These are phyloP conservation scores for Passer domesticus DNA, from an alignment of 2,113 vertebrate species.

Conservation along the genomic window DNA sequence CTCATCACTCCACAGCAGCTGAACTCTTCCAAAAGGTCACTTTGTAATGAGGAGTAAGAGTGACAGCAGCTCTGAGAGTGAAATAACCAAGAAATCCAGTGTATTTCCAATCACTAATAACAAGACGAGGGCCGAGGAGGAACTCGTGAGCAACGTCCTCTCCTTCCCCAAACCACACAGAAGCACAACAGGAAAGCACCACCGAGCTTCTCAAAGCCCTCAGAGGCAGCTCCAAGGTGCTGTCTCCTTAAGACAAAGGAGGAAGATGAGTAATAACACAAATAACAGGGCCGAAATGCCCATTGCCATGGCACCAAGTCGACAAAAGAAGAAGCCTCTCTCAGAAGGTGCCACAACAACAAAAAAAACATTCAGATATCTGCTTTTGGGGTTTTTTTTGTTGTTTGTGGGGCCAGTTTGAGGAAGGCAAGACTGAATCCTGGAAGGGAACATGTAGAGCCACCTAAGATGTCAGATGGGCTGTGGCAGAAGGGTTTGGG, in stretches of 20 bases:
- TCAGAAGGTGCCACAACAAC: background rate
- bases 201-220: background rate
- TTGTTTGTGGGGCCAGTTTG: background rate
- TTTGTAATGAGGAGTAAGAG: background rate
- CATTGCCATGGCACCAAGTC: background rate
- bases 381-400: background rate
- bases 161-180: background rate
- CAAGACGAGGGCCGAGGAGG: background rate
- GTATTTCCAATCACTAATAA: background rate
- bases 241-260: background rate
- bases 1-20: background rate
- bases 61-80: background rate
- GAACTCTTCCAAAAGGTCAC: slow-evolving; percentile 10
- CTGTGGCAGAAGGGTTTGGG: background rate
- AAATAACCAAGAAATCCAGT: background rate
- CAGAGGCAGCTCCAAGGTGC: background rate
- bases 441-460: rapidly evolving
- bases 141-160: background rate
- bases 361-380: no score
- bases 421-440: background rate
- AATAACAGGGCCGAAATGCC: background rate
- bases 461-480: background rate
- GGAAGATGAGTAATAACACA: background rate
- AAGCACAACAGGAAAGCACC: background rate
- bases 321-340: background rate